Base-by-base conservation (phyloP, 2,797 vertebrate species). In the Neomorphus geoffroyi region DNA sequence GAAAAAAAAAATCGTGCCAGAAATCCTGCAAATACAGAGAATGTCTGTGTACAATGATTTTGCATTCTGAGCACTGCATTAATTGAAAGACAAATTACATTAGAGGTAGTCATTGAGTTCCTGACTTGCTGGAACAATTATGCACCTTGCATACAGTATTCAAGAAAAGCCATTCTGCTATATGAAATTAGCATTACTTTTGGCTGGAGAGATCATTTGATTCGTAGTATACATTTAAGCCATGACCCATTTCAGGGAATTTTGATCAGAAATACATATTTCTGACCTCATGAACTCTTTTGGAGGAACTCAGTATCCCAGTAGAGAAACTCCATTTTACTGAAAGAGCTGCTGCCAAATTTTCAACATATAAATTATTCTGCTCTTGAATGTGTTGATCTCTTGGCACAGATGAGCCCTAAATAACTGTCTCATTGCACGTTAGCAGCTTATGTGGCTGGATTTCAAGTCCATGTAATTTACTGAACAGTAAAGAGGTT, bases 401-500 rank as follows among this genome's bases (percentile, higher is more conserved):
- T 53, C 46, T 73, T 16, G 24, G 80, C 78, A 92, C 39, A 92
- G 28, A 66, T 61, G 46, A 93, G 60, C 53, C 67, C 57, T 89
- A 88, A 95, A 80, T 93, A 86, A 82, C 23, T 56, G 33, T 78
- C 67, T 87, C 33, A 62, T 27, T 71, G 46, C 65, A 69, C 32
- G 45, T 57, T 83, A 89, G 65, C 46, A 93, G 84, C 61, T 92
- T 65, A 69, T 80, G n/a, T 83, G 50, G 37, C 65, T 93, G 53
- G 11, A 83, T 94, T 94, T 94, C 89, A 93, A 78, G 83, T 85
- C 50, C 4, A 2, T 80, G 18, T 74, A 88, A 94, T 96, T 94
- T 94, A 67, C 46, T 80, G 65, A 89, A 89, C 50, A 65, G 65
- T 78, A 65, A 65, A 83, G 81, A 79, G 67, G 43, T 77, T 90